phyloP scores from a whole-genome alignment of 2,888 invertebrate genomes.

The Hirudinaria manillensis region DNA sequence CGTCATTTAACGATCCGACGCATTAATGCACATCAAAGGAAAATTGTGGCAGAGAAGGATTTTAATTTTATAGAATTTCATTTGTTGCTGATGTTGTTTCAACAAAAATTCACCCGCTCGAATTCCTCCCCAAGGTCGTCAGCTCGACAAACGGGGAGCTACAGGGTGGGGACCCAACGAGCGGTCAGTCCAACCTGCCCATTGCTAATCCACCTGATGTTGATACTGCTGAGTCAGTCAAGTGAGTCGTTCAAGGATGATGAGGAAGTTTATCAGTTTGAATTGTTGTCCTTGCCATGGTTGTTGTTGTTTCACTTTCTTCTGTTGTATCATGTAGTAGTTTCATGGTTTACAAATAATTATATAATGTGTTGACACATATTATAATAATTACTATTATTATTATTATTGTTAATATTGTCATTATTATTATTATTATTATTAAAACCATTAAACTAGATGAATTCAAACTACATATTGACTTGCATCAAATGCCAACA shows the following conservation, averaged over 20 bases:
- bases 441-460: no score
- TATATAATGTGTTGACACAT: no score
- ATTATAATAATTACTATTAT: no score
- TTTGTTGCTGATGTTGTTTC: neutral
- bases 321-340: conserved; percentile 38
- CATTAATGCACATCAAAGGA: no score
- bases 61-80: neutral
- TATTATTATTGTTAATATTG: no score
- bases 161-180: conserved; percentile 82
- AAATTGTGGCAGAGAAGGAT: no score
- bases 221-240: conserved; percentile 84
- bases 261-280: neutral
- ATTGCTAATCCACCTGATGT: conserved; percentile 88
- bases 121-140: conserved; percentile 70
- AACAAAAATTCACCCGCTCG: neutral
- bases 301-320: neutral
- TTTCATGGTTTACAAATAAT: no score
- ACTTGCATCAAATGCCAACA: no score
- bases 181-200: conserved; percentile 92
- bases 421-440: no score
- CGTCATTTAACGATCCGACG: no score
- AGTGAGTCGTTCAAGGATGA: conserved; percentile 34
- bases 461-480: no score
- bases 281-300: neutral
- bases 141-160: conserved; percentile 83